Percentiles rank a stretch among this genome's conserved stretches.
Conservation (phyloP, 2,113 vertebrate species). For the Australoheros scitulus region DNA sequence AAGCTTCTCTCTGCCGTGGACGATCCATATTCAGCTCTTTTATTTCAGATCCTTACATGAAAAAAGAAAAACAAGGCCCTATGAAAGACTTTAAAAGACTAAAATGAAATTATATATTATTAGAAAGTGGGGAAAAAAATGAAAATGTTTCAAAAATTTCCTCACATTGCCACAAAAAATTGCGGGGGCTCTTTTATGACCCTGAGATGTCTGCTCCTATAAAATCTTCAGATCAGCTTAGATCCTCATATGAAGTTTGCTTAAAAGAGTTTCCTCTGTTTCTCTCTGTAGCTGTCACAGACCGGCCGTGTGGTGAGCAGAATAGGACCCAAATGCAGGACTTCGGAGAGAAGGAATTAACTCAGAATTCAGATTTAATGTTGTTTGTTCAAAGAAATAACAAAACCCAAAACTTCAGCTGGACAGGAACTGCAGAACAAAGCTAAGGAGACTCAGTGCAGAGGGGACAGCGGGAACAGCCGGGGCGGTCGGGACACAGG, state of each 20-base stretch:
- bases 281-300: background rate
- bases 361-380: too few species aligned
- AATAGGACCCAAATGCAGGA: too few species aligned
- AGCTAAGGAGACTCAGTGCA: too few species aligned
- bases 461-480: too few species aligned
- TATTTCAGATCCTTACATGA: background rate
- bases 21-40: background rate
- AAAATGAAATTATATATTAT: background rate
- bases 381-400: too few species aligned
- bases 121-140: background rate
- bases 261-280: background rate
- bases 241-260: background rate
- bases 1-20: background rate
- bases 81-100: background rate
- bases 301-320: too few species aligned
- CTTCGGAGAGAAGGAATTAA: too few species aligned
- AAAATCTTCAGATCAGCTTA: background rate
- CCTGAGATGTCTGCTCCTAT: background rate
- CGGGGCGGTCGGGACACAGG: too few species aligned
- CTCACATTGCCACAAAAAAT: background rate
- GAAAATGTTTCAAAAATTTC: background rate
- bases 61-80: background rate
- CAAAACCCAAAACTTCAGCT: too few species aligned
- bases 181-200: background rate
- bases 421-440: too few species aligned